These are phyloP conservation scores for Morone chrysops DNA, from an alignment of 2,113 vertebrate genomes.

Conservation along the genomic window DNA sequence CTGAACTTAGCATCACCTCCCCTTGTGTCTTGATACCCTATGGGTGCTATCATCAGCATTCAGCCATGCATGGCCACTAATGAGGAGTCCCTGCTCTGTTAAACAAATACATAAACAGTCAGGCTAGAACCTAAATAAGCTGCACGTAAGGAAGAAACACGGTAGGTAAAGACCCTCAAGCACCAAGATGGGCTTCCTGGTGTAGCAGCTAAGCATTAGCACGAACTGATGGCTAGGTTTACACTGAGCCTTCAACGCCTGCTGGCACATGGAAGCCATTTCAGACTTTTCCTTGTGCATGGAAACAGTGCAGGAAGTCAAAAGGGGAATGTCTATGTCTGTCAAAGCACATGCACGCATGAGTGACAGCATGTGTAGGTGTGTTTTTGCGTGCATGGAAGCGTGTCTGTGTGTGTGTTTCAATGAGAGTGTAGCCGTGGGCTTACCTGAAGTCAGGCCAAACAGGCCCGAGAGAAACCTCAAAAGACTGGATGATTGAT, in stretches of 20 bases:
- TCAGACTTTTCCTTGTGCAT: conserved; percentile 37
- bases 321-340: conserved; percentile 40
- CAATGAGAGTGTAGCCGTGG: conserved; percentile 4
- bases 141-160: conserved; percentile 17
- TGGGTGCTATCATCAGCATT: conserved; percentile 63
- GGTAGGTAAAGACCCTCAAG: conserved; percentile 34
- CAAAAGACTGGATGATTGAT: conserved; percentile 66
- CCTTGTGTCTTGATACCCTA: conserved; percentile 50
- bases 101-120: conserved; percentile 71
- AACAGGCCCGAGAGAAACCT: conserved; percentile 55
- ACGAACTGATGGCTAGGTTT: conserved; percentile 42
- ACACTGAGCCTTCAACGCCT: conserved; percentile 58
- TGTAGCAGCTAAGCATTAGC: conserved; percentile 43
- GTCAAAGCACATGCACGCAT: conserved; percentile 57
- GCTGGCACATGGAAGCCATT: conserved; percentile 75
- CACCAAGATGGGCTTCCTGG: conserved; percentile 33
- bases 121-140: conserved; percentile 58
- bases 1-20: conserved; percentile 67
- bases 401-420: conserved; percentile 43
- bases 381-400: conserved; percentile 53
- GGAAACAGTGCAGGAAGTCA: conserved; percentile 55
- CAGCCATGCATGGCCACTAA: conserved; percentile 65
- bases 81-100: conserved; percentile 61
- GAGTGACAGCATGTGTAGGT: conserved; percentile 59
- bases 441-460: conserved; percentile 61